Conservation (phyloP, 2,888 invertebrate genomes). For the Strigamia transsilvanica region DNA sequence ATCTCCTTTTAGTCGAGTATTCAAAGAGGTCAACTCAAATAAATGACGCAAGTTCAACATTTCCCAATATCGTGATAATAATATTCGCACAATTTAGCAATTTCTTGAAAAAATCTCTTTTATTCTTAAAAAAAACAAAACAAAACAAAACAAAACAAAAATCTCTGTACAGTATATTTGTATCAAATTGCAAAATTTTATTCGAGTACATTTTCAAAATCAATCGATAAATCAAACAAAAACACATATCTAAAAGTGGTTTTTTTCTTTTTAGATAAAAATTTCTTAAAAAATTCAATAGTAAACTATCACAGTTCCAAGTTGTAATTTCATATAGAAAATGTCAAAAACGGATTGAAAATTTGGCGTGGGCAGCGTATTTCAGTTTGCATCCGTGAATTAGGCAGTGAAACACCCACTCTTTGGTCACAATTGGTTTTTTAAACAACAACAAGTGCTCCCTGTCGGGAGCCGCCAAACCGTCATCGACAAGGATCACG, state of each 20-base stretch:
- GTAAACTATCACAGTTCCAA: conserved; percentile 10
- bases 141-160: too few relatives aligned
- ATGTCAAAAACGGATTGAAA: background rate
- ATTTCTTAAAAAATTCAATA: background rate
- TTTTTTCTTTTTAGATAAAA: background rate
- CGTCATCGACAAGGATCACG: conserved; percentile 71
- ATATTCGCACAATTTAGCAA: background rate
- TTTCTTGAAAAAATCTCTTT: background rate
- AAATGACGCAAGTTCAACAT: background rate
- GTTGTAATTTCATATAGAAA: background rate
- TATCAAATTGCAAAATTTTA: conserved; percentile 10
- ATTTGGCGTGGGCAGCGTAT: conserved; percentile 16
- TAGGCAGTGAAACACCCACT: conserved; percentile 76
- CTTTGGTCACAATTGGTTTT: conserved; percentile 73
- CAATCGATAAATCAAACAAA: background rate
- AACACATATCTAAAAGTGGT: background rate
- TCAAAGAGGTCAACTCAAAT: conserved; percentile 4
- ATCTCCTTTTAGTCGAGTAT: background rate
- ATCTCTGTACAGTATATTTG: background rate
- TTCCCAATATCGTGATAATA: background rate
- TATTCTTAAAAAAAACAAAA: background rate
- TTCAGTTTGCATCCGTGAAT: conserved; percentile 71
- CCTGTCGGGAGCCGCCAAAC: conserved; percentile 70
- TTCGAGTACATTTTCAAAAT: background rate
- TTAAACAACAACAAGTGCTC: conserved; percentile 68